A percentile compares a stretch with the other conserved stretches of the same genome.
These are phyloP conservation scores for Cephalotes varians DNA, from an alignment of 2,888 invertebrate species.

Conservation along the genomic window DNA sequence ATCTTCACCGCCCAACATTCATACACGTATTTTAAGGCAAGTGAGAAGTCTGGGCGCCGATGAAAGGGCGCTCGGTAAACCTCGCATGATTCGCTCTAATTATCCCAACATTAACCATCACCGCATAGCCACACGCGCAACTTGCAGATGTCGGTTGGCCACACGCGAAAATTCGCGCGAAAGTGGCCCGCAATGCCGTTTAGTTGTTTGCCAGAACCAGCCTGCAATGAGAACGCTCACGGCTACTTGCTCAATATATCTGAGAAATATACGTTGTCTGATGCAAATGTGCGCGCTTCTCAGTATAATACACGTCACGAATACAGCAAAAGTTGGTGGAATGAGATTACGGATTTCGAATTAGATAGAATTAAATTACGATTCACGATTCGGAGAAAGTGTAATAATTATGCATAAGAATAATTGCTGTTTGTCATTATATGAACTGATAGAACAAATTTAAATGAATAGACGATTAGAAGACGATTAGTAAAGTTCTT, in stretches of 20 bases:
- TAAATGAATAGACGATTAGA: background rate
- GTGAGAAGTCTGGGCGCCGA: constrained; percentile 59
- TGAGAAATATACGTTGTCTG: background rate
- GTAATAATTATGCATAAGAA: background rate
- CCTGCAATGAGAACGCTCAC: constrained; percentile 26
- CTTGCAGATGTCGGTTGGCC: constrained; percentile 31
- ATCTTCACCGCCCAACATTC: constrained; percentile 9
- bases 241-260: constrained; percentile 38
- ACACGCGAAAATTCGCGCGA: constrained; percentile 54
- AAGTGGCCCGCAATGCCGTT: constrained; percentile 47
- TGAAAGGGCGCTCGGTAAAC: constrained; percentile 75
- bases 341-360: background rate
- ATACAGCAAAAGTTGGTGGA: background rate
- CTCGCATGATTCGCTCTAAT: constrained; percentile 80
- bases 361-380: constrained; percentile 10
- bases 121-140: constrained; percentile 58
- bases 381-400: background rate
- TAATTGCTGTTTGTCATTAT: background rate
- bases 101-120: constrained; percentile 77
- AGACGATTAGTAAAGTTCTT: background rate
- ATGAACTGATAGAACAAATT: background rate
- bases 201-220: constrained; percentile 50
- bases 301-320: background rate
- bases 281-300: background rate
- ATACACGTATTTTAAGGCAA: background rate